Conservation (phyloP, 2,113 vertebrate species). For the Hemiprocne comata region DNA sequence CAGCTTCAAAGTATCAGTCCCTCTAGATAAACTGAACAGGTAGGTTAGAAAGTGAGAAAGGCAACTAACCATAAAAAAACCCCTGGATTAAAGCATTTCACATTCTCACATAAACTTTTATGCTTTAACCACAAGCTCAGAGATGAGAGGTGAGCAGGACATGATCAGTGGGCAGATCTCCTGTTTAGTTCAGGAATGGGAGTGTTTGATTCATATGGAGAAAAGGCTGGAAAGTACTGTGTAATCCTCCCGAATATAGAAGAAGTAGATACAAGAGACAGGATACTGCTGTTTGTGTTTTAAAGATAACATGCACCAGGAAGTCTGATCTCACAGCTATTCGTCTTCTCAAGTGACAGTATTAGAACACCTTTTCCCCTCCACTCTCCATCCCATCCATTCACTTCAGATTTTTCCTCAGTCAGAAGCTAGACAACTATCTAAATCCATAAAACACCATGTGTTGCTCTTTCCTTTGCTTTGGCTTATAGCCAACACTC, state of each 20-base stretch:
- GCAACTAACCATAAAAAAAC: neutral
- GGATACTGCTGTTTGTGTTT: neutral
- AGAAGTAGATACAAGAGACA: neutral
- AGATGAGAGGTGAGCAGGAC: neutral
- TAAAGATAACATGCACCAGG: neutral
- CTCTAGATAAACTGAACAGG: neutral
- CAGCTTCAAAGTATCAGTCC: neutral
- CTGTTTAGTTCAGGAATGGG: neutral
- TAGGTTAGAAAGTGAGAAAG: neutral
- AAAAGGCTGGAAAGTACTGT: neutral
- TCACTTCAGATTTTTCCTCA: neutral
- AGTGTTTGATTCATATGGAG: neutral
- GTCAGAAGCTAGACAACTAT: neutral
- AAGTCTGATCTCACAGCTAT: neutral
- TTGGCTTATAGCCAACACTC: slow-evolving; percentile 12
- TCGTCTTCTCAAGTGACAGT: neutral
- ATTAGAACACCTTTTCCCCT: neutral
- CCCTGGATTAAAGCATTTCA: neutral
- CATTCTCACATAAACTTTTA: neutral
- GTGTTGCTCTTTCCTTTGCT: neutral
- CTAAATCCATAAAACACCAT: neutral
- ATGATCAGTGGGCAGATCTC: neutral
- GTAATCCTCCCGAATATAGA: neutral
- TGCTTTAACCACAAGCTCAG: neutral
- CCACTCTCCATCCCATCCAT: neutral